These are phyloP conservation scores for Autographa pulchrina DNA, from an alignment of 2,888 invertebrate species.

Conservation along the genomic window DNA sequence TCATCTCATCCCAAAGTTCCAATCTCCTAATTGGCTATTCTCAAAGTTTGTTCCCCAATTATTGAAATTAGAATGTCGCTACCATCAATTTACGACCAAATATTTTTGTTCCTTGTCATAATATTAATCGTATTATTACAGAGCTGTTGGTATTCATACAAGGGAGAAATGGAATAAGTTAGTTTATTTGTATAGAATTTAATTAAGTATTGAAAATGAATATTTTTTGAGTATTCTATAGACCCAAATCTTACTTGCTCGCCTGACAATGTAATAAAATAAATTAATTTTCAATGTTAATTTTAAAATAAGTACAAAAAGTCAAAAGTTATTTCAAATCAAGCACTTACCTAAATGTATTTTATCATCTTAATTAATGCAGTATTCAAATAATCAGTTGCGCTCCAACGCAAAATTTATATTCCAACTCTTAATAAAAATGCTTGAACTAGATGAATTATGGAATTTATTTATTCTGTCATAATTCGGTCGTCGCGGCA, in stretches of 20 bases:
- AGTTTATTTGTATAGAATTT: too few species aligned
- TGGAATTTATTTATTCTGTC: conserved; percentile 69
- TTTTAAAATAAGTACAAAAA: too few species aligned
- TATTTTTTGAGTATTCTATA: too few species aligned
- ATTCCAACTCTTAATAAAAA: conserved; percentile 20
- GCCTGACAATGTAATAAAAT: too few species aligned
- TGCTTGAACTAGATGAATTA: conserved; percentile 56
- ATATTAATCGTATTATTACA: neutral
- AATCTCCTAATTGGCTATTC: conserved; percentile 67
- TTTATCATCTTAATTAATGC: neutral
- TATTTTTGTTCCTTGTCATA: neutral
- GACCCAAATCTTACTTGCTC: too few species aligned
- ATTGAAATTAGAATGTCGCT: conserved; percentile 55
- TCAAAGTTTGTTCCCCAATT: conserved; percentile 63
- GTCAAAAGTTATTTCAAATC: too few species aligned
- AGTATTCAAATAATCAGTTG: neutral
- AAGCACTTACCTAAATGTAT: too few species aligned
- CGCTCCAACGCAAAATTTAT: neutral
- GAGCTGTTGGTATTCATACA: neutral
- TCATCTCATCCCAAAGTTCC: conserved; percentile 75
- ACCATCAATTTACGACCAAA: conserved; percentile 10
- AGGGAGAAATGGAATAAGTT: neutral
- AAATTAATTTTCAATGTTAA: too few species aligned
- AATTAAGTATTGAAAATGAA: too few species aligned
- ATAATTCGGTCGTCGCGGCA: conserved; percentile 75